Base-by-base conservation (phyloP, 1,140 invertebrate genomes). In the Macrobrachium rosenbergii region DNA sequence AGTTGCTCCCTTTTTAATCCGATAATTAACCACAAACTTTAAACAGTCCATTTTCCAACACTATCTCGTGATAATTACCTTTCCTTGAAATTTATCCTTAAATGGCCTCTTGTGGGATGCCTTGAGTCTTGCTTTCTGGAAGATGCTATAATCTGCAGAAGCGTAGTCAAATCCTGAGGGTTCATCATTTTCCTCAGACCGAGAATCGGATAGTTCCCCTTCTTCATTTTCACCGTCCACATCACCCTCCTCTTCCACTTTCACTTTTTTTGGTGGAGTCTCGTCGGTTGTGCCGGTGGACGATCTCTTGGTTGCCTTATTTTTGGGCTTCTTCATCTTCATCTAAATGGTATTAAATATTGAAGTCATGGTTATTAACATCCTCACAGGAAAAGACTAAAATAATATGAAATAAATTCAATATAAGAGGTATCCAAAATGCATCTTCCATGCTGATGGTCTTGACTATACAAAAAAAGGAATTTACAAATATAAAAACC, bases 51-150 rank as follows among this genome's bases (percentile, higher is more conserved):
- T 21, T 52, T 8, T 28, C n/a, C 3, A 63, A 14, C 21, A 21
- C 12, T 79, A 11, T 37, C 21, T 12, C 16, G 21, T 14, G 43
- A 37, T 21, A 17, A 69, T 14, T 85, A 85, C 83, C 83, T 85
- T 85, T 79, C 75, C 83, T 59, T 37, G 79, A 43, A 85, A 79
- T 28, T 23, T 85, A 43, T 79, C 83, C 37, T 69, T 78, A 62
- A 85, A 23, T 17, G 52, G 83, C 28, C 11, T 67, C 21, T 52
- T 79, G 6, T 17, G 19, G 17, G 52, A n/a, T 16, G 16, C 60
- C 67, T 85, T 85, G 7, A 21, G 67, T 23, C 77, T 37, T 69
- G 83, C 37, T 52, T 85, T 85, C n/a, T 64, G 83, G 75, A 85
- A 85, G 11, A 85, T 23, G 58, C 43, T 67, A 10, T 77, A 85